phyloP scores from a whole-genome alignment of 2,888 invertebrate species.

The Apotomis betuletana region DNA sequence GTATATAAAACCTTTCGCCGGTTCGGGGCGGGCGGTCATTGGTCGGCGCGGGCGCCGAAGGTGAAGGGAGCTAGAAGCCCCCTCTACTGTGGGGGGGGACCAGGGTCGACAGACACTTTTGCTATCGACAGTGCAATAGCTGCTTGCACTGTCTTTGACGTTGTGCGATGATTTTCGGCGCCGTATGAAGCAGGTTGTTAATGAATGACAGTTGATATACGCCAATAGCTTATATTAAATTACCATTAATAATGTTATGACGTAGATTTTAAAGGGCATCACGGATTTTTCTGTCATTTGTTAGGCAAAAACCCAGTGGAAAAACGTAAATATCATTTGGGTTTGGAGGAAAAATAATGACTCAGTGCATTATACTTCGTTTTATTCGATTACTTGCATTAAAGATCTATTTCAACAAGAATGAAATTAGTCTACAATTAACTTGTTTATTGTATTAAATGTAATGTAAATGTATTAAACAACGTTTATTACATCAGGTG shows the following conservation, averaged over 20 bases:
- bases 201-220: slow-evolving; percentile 16
- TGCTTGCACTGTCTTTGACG: slow-evolving; percentile 64
- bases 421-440: too few relatives aligned
- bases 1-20: slow-evolving; percentile 87
- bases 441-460: not conserved
- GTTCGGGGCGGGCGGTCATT: slow-evolving; percentile 79
- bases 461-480: not conserved
- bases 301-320: not conserved
- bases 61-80: slow-evolving; percentile 75
- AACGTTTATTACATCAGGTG: slow-evolving; percentile 1
- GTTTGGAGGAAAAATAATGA: not conserved
- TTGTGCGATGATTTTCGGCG: slow-evolving; percentile 61
- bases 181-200: slow-evolving; percentile 19
- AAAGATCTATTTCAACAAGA: too few relatives aligned
- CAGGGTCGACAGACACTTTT: slow-evolving; percentile 82
- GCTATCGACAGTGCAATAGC: slow-evolving; percentile 74
- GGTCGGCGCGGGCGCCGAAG: slow-evolving; percentile 74
- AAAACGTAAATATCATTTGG: not conserved
- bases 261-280: not conserved
- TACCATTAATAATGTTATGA: slow-evolving; percentile 9
- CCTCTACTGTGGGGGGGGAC: slow-evolving; percentile 66
- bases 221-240: not conserved
- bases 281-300: not conserved
- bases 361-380: not conserved
- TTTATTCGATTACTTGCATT: too few relatives aligned